Evolutionary conservation across 2,888 invertebrate genomes (phyloP).

Genomic region (Ichneumon xanthorius): DNA sequence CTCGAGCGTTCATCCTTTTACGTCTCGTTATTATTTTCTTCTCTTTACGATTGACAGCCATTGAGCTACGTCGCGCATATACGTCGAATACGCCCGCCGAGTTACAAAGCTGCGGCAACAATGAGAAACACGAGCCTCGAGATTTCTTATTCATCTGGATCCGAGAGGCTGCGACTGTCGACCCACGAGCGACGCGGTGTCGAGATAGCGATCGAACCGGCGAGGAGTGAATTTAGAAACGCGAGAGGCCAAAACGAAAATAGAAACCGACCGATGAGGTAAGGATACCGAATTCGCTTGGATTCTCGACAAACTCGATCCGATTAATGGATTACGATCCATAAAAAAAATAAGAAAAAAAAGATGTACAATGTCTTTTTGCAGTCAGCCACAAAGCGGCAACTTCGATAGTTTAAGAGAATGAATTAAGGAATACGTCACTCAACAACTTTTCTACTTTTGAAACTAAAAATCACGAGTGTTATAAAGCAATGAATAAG

Average conservation of each 20-base stretch:
- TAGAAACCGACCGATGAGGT: constrained; percentile 46
- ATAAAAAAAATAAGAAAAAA: not conserved
- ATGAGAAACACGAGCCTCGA: not conserved
- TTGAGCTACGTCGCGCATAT: not conserved
- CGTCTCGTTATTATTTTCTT: constrained; percentile 10
- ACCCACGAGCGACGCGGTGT: constrained; percentile 16
- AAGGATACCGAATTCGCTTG: constrained; percentile 38
- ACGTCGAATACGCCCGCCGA: not conserved
- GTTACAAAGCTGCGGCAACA: not conserved
- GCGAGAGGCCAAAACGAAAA: constrained; percentile 52
- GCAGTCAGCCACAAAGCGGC: not conserved
- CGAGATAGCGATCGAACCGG: constrained; percentile 47
- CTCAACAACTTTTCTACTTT: no score
- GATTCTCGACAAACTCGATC: constrained; percentile 29
- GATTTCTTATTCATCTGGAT: constrained; percentile 16
- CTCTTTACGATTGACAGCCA: not conserved
- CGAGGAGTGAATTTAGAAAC: constrained; percentile 58
- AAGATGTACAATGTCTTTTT: not conserved
- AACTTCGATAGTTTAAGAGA: not conserved
- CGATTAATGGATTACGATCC: not conserved
- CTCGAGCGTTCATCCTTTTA: not conserved
- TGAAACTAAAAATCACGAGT: no score
- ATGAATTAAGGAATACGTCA: no score
- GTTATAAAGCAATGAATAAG: no score
- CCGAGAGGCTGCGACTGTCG: constrained; percentile 29